Conservation (phyloP, 2,797 vertebrate genomes). For the Serranus cabrilla region DNA sequence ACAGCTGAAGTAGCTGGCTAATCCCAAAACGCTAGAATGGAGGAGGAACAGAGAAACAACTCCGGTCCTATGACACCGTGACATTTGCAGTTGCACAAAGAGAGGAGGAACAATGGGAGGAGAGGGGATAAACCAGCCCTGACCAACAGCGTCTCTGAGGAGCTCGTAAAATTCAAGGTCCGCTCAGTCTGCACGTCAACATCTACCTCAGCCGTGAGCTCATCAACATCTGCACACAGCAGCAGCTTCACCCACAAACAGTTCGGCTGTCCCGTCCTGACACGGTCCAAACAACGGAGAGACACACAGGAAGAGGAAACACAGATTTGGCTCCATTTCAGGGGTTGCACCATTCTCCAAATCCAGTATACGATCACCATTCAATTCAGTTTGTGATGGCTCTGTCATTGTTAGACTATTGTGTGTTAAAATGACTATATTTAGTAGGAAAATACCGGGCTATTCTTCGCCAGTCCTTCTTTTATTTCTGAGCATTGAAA, state of each 20-base stretch:
- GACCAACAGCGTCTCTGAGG: constrained; percentile 25
- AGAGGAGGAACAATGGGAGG: constrained; percentile 20
- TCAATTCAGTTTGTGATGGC: too few species aligned
- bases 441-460: too few species aligned
- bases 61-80: background rate
- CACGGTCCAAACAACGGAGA: constrained; percentile 1
- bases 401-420: too few species aligned
- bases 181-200: constrained; percentile 34
- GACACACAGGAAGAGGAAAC: background rate
- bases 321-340: background rate
- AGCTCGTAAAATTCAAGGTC: constrained; percentile 63
- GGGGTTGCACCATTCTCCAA: too few species aligned
- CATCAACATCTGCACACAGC: constrained; percentile 40
- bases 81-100: constrained; percentile 3
- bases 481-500: too few species aligned
- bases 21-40: constrained; percentile 15
- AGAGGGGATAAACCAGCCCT: constrained; percentile 18
- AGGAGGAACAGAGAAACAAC: constrained; percentile 27
- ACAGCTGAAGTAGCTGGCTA: constrained; percentile 64
- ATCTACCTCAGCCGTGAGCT: constrained; percentile 20
- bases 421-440: too few species aligned
- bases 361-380: too few species aligned
- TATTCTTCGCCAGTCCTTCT: too few species aligned
- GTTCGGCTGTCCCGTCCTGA: background rate
- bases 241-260: constrained; percentile 27